Evolutionary conservation across 2,797 vertebrate species (phyloP).

Genomic region (Eutrigla gurnardus): DNA sequence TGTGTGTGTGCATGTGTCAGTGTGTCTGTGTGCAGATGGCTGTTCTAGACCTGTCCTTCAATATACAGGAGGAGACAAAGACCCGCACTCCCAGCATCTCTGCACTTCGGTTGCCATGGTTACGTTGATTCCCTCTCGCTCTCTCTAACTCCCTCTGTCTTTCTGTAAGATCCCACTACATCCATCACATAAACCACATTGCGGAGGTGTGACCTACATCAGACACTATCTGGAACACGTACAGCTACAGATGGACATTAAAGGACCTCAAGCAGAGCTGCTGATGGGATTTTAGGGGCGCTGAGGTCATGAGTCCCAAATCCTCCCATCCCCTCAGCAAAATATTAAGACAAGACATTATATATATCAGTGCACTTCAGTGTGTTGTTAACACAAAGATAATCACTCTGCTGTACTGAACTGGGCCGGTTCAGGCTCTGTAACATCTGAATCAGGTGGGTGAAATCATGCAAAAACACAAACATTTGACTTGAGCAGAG

Average conservation of each 20-base stretch:
- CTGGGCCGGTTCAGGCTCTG: background rate
- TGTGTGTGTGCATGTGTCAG: slow-evolving; percentile 26
- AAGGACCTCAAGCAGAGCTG: slow-evolving; percentile 44
- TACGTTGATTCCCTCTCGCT: slow-evolving; percentile 49
- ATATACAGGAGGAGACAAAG: slow-evolving; percentile 70
- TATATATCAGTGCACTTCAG: background rate
- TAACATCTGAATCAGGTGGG: background rate
- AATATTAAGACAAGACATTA: slow-evolving; percentile 5
- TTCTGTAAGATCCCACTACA: slow-evolving; percentile 53
- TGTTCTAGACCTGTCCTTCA: slow-evolving; percentile 61
- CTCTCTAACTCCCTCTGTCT: slow-evolving; percentile 24
- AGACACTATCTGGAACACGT: slow-evolving; percentile 40
- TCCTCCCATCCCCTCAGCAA: background rate
- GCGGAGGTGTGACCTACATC: slow-evolving; percentile 78
- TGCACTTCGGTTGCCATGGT: slow-evolving; percentile 74
- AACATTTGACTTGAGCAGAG: background rate
- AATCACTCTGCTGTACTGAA: background rate
- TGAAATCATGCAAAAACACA: background rate
- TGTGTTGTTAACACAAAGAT: slow-evolving; percentile 1
- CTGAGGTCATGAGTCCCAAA: slow-evolving; percentile 41
- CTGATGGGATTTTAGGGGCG: slow-evolving; percentile 34
- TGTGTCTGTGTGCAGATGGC: slow-evolving; percentile 62
- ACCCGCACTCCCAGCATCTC: slow-evolving; percentile 65
- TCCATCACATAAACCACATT: slow-evolving; percentile 57
- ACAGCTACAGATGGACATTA: slow-evolving; percentile 41